Conservation (phyloP, 1,140 invertebrate genomes). For the Aricia agestis region DNA sequence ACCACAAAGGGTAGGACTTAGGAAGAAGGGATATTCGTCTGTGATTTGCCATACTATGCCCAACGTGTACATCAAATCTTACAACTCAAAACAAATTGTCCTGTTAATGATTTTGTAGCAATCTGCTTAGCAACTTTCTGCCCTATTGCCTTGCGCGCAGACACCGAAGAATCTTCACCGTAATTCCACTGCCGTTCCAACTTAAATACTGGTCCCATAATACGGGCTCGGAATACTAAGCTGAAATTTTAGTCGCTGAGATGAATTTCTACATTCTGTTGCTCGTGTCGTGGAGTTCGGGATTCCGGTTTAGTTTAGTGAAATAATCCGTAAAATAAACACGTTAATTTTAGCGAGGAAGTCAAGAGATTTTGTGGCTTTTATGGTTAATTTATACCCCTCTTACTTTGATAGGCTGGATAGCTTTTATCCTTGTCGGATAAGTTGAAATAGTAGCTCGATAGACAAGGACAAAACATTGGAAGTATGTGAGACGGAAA, state of each 20-base stretch:
- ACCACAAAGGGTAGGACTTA: no score
- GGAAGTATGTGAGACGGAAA: no score
- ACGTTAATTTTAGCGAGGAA: background rate
- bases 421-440: background rate
- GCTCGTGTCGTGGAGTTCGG: background rate
- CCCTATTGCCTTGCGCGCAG: background rate
- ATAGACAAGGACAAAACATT: no score
- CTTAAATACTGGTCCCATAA: background rate
- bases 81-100: no score
- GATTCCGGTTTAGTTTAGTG: background rate
- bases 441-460: no score
- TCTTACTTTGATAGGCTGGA: background rate
- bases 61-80: no score
- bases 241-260: background rate
- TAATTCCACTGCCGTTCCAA: background rate
- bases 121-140: background rate
- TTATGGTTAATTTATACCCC: background rate
- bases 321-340: background rate
- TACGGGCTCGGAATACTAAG: background rate
- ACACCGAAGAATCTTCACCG: background rate
- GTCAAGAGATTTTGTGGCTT: background rate
- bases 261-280: background rate
- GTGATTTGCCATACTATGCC: no score
- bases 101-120: no score
- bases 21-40: no score